Percentiles rank a stretch among this genome's conserved stretches.
phyloP scores from a whole-genome alignment of 1,140 invertebrate species.

The Asbolus verrucosus region DNA sequence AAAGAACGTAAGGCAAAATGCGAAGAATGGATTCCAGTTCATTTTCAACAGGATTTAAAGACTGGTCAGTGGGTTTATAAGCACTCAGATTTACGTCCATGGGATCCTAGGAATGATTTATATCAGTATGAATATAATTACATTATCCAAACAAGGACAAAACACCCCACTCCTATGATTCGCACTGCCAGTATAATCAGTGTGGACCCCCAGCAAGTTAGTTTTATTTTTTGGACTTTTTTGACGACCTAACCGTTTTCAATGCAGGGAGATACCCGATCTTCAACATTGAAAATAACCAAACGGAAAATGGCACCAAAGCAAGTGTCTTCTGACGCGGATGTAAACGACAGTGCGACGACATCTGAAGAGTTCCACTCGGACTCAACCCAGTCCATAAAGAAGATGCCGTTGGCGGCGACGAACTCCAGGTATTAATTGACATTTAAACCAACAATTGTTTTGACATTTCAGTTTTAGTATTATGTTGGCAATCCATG shows the following conservation, averaged over 20 bases:
- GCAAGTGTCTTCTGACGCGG: slow-evolving; percentile 62
- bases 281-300: slow-evolving; percentile 49
- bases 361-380: slow-evolving; percentile 63
- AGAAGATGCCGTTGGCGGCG: slow-evolving; percentile 53
- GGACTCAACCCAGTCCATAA: slow-evolving; percentile 60
- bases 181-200: slow-evolving; percentile 73
- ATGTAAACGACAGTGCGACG: slow-evolving; percentile 59
- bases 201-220: slow-evolving; percentile 67
- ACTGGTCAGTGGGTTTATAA: slow-evolving; percentile 79
- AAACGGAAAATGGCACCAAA: slow-evolving; percentile 61
- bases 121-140: slow-evolving; percentile 84
- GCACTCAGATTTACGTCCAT: slow-evolving; percentile 79
- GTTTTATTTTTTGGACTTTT: not conserved
- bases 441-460: slow-evolving; percentile 7
- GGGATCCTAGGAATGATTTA: slow-evolving; percentile 86
- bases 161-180: slow-evolving; percentile 78
- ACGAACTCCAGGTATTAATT: slow-evolving; percentile 54
- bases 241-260: not conserved
- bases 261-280: slow-evolving; percentile 43
- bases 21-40: slow-evolving; percentile 75
- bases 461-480: slow-evolving; percentile 54
- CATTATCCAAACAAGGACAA: slow-evolving; percentile 78
- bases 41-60: slow-evolving; percentile 77
- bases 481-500: slow-evolving; percentile 58
- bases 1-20: slow-evolving; percentile 74